phyloP scores from a whole-genome alignment of 2,888 invertebrate species.

The Dryobota labecula region DNA sequence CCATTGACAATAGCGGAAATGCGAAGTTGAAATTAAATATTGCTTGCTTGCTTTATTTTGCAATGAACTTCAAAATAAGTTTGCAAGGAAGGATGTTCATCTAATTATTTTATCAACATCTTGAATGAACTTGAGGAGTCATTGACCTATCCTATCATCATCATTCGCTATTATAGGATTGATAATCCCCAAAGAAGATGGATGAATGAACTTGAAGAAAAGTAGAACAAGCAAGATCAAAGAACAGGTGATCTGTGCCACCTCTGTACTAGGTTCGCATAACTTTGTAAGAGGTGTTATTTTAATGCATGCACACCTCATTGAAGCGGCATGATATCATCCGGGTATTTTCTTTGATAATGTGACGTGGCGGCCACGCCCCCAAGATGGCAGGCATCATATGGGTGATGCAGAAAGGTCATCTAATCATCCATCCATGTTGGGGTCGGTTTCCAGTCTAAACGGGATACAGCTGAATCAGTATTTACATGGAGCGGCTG shows the following conservation, averaged over 20 bases:
- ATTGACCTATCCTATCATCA: slow-evolving; percentile 23
- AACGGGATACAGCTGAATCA: no score
- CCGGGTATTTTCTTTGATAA: slow-evolving; percentile 21
- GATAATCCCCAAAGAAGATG: slow-evolving; percentile 30
- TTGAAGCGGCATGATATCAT: slow-evolving; percentile 25
- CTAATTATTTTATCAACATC: not conserved
- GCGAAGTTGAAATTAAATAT: slow-evolving; percentile 6
- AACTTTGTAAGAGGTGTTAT: slow-evolving; percentile 63
- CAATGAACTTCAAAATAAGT: slow-evolving; percentile 30
- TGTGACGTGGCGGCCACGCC: slow-evolving; percentile 13
- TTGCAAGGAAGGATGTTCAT: not conserved
- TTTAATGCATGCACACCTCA: slow-evolving; percentile 41
- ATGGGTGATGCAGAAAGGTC: not conserved
- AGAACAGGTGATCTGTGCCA: slow-evolving; percentile 79
- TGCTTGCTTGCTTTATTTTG: slow-evolving; percentile 19
- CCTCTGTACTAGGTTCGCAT: slow-evolving; percentile 75
- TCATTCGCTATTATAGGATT: not conserved
- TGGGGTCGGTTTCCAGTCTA: no score
- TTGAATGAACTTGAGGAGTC: slow-evolving; percentile 20
- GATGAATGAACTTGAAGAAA: slow-evolving; percentile 34
- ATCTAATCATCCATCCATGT: no score
- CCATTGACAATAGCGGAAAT: slow-evolving; percentile 3
- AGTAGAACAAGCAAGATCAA: slow-evolving; percentile 68
- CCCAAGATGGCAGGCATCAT: not conserved
- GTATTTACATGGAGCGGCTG: no score